Conservation (phyloP, 1,140 invertebrate genomes). For the Bacillus rossius region DNA sequence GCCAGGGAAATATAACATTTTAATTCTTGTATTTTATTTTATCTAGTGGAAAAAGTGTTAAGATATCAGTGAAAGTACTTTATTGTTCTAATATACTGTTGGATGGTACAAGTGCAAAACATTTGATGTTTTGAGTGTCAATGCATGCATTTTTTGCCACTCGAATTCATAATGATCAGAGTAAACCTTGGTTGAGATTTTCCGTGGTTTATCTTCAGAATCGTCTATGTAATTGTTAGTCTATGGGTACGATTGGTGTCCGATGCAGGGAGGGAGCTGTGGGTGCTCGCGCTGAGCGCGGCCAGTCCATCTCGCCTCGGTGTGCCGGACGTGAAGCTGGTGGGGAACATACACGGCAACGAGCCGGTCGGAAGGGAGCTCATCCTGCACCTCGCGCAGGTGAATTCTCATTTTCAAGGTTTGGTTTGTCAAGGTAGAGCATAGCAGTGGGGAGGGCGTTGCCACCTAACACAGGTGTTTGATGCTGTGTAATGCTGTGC, state of each 20-base stretch:
- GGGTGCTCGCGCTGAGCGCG: slow-evolving; percentile 50
- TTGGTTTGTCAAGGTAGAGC: neutral
- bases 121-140: neutral
- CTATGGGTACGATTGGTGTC: neutral
- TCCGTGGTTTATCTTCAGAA: neutral
- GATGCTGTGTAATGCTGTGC: slow-evolving; percentile 52
- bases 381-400: slow-evolving; percentile 67
- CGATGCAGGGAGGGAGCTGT: slow-evolving; percentile 45
- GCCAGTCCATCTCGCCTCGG: slow-evolving; percentile 36
- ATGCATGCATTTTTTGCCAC: neutral
- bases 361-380: slow-evolving; percentile 90
- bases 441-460: neutral
- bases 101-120: neutral
- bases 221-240: neutral
- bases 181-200: neutral
- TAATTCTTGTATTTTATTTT: too few relatives aligned
- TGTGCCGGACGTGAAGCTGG: slow-evolving; percentile 87
- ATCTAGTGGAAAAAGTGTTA: too few relatives aligned
- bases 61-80: too few relatives aligned
- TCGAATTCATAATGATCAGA: neutral
- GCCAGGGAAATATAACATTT: too few relatives aligned
- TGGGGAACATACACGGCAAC: slow-evolving; percentile 98
- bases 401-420: neutral
- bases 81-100: neutral
- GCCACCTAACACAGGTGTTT: neutral